Evolutionary conservation across 2,797 vertebrate genomes (phyloP), one percentile per base, ranked within the genome.

Genomic region (Chanos chanos): DNA sequence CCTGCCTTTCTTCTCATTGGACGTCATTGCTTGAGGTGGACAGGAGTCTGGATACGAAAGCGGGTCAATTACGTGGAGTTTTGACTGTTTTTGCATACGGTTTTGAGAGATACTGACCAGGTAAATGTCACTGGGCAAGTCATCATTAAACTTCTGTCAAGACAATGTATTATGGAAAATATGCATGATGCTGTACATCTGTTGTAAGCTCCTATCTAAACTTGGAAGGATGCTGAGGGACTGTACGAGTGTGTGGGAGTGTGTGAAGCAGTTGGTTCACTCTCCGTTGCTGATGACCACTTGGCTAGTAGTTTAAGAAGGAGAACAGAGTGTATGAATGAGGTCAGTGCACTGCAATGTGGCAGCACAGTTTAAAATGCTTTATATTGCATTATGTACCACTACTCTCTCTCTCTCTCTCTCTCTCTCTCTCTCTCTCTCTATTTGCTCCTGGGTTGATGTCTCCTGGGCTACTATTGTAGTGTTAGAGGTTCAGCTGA

Each of bases 41-140:
- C 77, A 80, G 77, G 72, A 63, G 66, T 69, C 71, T 48, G 70
- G 64, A 74, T 72, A 64, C 74, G 73, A 78, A 73, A 74, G 66
- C 13, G 71, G 76, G 79, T 83, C 83, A 85, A 87, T 88, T 83
- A 84, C 78, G 79, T 80, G 68, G 34, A 52, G 53, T 71, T 76
- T 83, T 80, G 81, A 85, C 84, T 81, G 69, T 79, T 78, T 78
- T 78, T 73, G 84, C 86, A 83, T 87, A 87, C 87, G 85, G 34
- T 76, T 84, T 87, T 73, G 81, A 81, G 28, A 62, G 75, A 81
- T 72, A 87, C 83, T 81, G 85, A 85, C 76, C 76, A 70, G 61
- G 80, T 83, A 86, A 58, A 81, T 77, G 68, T 73, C 62, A 77
- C 70, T 30, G 31, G 45, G 64, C 61, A 31, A 22, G 50, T 44